Percentiles rank a stretch among this genome's conserved stretches.
Evolutionary conservation across 2,888 invertebrate species (phyloP).

Genomic region (Lithophane semibrunnea): DNA sequence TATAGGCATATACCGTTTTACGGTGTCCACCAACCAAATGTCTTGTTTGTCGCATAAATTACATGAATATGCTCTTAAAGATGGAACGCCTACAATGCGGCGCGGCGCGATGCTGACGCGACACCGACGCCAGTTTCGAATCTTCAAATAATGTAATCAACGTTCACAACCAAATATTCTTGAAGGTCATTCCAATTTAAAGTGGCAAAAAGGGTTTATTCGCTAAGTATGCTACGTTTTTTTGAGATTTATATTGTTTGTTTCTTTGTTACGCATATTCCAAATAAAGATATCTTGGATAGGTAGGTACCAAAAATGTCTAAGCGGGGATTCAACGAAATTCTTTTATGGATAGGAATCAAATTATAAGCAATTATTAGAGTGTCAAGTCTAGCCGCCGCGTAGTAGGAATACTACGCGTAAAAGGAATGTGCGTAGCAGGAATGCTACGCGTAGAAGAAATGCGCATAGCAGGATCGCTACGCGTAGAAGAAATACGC

Average conservation of each 20-base stretch:
- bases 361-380: background rate
- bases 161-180: conserved; percentile 40
- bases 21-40: background rate
- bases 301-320: background rate
- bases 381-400: background rate
- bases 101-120: conserved; percentile 17
- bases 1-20: background rate
- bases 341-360: background rate
- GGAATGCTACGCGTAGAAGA: conserved; percentile 15
- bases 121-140: conserved; percentile 14
- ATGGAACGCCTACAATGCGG: background rate
- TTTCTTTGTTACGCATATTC: background rate
- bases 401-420: conserved; percentile 7
- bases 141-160: conserved; percentile 54
- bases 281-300: conserved; percentile 1
- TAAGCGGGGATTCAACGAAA: background rate
- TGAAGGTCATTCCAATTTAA: conserved; percentile 53
- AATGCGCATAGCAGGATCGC: background rate
- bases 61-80: conserved; percentile 18
- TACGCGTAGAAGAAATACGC: conserved; percentile 7
- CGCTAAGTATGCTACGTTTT: conserved; percentile 19
- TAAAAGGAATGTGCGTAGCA: background rate
- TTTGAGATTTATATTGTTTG: conserved; percentile 20
- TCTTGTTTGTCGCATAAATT: conserved; percentile 6
- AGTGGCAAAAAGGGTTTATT: conserved; percentile 45